Percentiles rank a stretch among this genome's conserved stretches.
These are phyloP conservation scores for Azemiops feae DNA, from an alignment of 2,113 vertebrate genomes.

Conservation along the genomic window DNA sequence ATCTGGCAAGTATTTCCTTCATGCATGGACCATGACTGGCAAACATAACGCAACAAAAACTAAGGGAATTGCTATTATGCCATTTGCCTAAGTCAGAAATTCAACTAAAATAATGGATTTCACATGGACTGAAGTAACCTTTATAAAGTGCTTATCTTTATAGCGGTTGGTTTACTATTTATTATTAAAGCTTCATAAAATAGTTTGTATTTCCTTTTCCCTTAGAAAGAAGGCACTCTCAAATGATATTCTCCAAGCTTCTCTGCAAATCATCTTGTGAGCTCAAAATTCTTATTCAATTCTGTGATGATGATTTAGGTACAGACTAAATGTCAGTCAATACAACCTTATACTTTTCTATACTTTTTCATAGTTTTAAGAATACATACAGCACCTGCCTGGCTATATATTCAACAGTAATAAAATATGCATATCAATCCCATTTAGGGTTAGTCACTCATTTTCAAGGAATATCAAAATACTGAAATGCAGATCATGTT, in stretches of 20 bases:
- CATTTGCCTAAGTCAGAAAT: background rate
- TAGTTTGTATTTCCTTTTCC: background rate
- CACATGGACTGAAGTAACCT: conserved; percentile 8
- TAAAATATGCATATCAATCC: background rate
- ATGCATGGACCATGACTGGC: background rate
- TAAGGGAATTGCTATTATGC: background rate
- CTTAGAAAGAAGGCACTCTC: conserved; percentile 41
- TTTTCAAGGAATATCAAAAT: conserved; percentile 26
- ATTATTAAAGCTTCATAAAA: conserved; percentile 48
- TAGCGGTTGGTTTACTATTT: conserved; percentile 22
- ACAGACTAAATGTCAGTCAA: background rate
- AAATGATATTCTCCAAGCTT: conserved; percentile 26
- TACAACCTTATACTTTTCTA: background rate
- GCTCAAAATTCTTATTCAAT: background rate
- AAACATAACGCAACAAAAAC: background rate
- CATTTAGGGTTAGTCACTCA: background rate
- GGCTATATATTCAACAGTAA: background rate
- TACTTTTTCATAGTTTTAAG: background rate
- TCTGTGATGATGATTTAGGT: conserved; percentile 24
- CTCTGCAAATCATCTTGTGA: conserved; percentile 16
- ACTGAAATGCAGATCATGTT: background rate
- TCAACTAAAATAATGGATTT: conserved; percentile 31
- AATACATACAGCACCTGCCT: background rate
- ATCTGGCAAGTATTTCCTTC: background rate
- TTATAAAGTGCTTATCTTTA: conserved; percentile 54